Conservation (phyloP, 2,797 vertebrate genomes). For the Acrossocheilus fasciatus region DNA sequence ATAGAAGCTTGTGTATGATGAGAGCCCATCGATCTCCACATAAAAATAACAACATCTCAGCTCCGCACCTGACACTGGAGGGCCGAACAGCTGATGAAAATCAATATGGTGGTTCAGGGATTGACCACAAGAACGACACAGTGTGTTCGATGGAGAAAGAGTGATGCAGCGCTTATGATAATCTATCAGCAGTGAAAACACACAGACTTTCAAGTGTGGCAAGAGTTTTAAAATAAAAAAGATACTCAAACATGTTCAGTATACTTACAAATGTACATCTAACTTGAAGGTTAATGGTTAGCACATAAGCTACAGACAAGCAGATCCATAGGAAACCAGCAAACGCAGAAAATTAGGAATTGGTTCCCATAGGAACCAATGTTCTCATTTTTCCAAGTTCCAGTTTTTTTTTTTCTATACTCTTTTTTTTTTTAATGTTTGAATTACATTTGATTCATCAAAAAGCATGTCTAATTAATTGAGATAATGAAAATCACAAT, state of each 20-base stretch:
- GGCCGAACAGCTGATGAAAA: slow-evolving; percentile 60
- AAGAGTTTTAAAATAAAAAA: slow-evolving; percentile 1
- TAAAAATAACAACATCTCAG: slow-evolving; percentile 60
- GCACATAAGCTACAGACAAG: neutral
- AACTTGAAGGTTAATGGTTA: neutral
- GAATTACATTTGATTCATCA: too few species aligned
- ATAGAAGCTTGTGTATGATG: slow-evolving; percentile 57
- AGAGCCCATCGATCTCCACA: slow-evolving; percentile 59
- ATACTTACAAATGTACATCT: neutral
- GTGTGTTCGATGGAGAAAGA: slow-evolving; percentile 24
- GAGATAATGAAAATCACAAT: too few species aligned
- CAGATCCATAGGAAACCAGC: neutral
- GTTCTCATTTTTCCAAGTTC: too few species aligned
- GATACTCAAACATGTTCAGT: neutral
- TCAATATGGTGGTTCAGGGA: slow-evolving; percentile 65
- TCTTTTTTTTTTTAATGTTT: too few species aligned
- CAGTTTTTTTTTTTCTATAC: too few species aligned
- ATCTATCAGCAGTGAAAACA: slow-evolving; percentile 55
- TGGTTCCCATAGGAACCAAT: too few species aligned
- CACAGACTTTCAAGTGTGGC: neutral
- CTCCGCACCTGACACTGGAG: slow-evolving; percentile 59
- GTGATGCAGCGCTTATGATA: slow-evolving; percentile 33
- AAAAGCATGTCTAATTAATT: too few species aligned
- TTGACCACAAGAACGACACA: slow-evolving; percentile 59
- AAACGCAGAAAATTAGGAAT: too few species aligned